These are phyloP conservation scores for Epinephelus malabaricus DNA, from an alignment of 2,797 vertebrate genomes.

Conservation along the genomic window DNA sequence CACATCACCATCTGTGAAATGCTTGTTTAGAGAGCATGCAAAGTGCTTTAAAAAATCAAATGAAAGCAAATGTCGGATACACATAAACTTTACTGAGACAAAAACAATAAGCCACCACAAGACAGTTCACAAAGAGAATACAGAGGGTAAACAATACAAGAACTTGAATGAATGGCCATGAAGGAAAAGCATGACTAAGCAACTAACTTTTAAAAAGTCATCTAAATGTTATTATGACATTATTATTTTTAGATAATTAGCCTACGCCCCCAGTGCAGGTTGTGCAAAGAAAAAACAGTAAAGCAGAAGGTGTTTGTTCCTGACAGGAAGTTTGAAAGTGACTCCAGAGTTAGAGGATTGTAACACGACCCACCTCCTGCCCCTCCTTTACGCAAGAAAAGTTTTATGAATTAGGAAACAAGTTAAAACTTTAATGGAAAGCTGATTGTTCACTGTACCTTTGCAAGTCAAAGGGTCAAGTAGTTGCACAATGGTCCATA, in stretches of 20 bases:
- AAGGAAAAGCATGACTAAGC: slow-evolving; percentile 25
- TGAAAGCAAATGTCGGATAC: slow-evolving; percentile 22
- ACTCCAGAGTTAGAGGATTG: slow-evolving; percentile 38
- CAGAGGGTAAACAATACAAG: background rate
- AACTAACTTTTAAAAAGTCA: slow-evolving; percentile 33
- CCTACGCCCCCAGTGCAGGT: slow-evolving; percentile 31
- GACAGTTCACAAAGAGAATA: background rate
- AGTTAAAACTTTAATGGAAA: slow-evolving; percentile 20
- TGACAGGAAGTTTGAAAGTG: slow-evolving; percentile 66
- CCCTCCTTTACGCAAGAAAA: slow-evolving; percentile 24
- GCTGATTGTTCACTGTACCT: slow-evolving; percentile 11
- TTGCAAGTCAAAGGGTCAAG: slow-evolving; percentile 9
- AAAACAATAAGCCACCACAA: background rate
- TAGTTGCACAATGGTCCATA: background rate
- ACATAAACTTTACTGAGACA: background rate
- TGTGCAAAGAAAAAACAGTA: slow-evolving; percentile 3
- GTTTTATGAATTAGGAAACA: slow-evolving; percentile 18
- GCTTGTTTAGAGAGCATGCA: background rate
- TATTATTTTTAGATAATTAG: slow-evolving; percentile 57
- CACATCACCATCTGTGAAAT: slow-evolving; percentile 32
- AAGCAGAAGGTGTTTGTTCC: slow-evolving; percentile 32
- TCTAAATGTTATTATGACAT: slow-evolving; percentile 46
- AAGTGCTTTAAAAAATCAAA: slow-evolving; percentile 25
- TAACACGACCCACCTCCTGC: slow-evolving; percentile 32
- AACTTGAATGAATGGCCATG: background rate